These are phyloP conservation scores for Thereva nobilitata DNA, from an alignment of 2,888 invertebrate genomes.

Conservation along the genomic window DNA sequence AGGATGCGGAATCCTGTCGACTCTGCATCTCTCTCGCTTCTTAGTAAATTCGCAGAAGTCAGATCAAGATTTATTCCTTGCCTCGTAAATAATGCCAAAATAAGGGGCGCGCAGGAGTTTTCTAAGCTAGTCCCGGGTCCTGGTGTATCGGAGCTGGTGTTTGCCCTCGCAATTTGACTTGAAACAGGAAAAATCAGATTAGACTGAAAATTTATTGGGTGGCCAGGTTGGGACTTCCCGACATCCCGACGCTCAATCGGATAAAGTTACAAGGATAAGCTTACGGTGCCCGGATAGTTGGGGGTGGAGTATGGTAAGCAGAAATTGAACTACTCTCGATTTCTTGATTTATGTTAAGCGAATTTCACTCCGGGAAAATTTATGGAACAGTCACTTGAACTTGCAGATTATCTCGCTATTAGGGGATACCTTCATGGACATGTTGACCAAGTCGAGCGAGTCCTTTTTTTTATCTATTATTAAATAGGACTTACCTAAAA, in stretches of 20 bases:
- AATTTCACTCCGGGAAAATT: conserved; percentile 28
- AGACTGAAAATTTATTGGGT: conserved; percentile 31
- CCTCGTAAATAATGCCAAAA: conserved; percentile 28
- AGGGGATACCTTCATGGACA: not conserved
- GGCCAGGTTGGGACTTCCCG: conserved; percentile 14
- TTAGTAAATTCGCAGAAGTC: conserved; percentile 2
- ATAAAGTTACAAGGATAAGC: conserved; percentile 12
- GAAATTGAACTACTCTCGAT: conserved; percentile 1
- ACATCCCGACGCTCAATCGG: conserved; percentile 18
- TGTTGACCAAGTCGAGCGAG: not conserved
- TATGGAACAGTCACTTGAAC: conserved; percentile 7
- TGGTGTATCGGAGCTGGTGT: conserved; percentile 6
- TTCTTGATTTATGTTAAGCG: conserved; percentile 23
- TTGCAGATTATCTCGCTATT: conserved; percentile 3
- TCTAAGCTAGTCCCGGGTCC: conserved; percentile 17
- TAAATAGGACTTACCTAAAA: too few relatives aligned
- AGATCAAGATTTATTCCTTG: conserved; percentile 33
- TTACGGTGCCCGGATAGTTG: not conserved
- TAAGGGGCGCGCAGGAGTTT: conserved; percentile 5
- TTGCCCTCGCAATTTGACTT: conserved; percentile 33
- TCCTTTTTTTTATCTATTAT: too few relatives aligned
- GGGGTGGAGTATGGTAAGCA: not conserved
- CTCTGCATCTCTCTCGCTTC: conserved; percentile 19
- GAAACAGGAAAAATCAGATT: conserved; percentile 36
- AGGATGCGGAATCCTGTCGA: conserved; percentile 31